A percentile compares a stretch with the other conserved stretches of the same genome.
phyloP scores from a whole-genome alignment of 2,888 invertebrate genomes.

The Aphelenchoides bicaudatus region DNA sequence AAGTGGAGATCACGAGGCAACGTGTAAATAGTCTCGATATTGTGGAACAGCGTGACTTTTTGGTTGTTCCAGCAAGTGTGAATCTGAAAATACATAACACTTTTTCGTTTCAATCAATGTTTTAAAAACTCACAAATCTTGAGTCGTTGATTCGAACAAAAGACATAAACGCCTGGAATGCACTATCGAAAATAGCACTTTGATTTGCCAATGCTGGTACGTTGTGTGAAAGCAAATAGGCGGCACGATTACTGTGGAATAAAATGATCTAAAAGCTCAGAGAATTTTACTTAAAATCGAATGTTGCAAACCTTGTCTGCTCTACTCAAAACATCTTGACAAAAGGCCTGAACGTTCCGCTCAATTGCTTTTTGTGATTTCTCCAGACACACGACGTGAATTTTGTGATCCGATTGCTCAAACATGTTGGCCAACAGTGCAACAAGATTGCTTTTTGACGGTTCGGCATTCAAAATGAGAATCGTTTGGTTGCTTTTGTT shows the following conservation, averaged over 20 bases:
- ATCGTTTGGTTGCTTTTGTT: background rate
- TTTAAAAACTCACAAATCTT: background rate
- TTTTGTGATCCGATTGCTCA: background rate
- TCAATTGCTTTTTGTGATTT: background rate
- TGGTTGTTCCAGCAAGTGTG: constrained; percentile 15
- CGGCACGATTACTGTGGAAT: constrained; percentile 16
- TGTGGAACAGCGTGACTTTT: constrained; percentile 1
- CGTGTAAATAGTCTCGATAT: constrained; percentile 4
- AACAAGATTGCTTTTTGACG: background rate
- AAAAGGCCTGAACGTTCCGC: constrained; percentile 8
- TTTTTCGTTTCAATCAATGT: background rate
- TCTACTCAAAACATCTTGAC: background rate
- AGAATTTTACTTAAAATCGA: background rate
- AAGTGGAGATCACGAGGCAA: background rate
- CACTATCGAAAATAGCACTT: constrained; percentile 2
- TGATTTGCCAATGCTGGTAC: background rate
- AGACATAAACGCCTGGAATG: constrained; percentile 8
- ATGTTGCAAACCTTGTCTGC: constrained; percentile 11
- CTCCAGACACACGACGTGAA: background rate
- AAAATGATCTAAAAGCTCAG: constrained; percentile 14
- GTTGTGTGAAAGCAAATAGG: constrained; percentile 9
- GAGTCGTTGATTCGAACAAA: constrained; percentile 6
- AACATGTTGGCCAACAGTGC: background rate
- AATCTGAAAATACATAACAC: constrained; percentile 1
- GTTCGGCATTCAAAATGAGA: constrained; percentile 14